Conservation (phyloP, 2,113 vertebrate species). For the Cyanoramphus novaezelandiae region DNA sequence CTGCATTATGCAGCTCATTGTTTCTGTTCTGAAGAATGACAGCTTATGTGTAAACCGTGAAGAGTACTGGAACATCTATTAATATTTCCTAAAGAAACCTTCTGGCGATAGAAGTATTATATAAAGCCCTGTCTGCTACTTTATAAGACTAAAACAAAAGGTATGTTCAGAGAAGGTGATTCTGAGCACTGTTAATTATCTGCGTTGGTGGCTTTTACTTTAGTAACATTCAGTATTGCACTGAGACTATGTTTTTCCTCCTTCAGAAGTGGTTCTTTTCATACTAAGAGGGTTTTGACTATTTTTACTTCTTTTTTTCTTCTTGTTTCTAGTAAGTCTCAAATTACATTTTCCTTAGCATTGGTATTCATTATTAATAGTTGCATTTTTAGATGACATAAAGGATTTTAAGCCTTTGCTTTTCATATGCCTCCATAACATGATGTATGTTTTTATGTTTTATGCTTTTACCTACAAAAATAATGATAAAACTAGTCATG, state of each 20-base stretch:
- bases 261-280: not conserved
- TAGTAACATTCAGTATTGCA: not conserved
- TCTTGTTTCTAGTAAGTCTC: not conserved
- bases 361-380: not conserved
- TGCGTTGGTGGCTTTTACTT: not conserved
- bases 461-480: not conserved
- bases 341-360: not conserved
- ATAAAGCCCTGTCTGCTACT: not conserved
- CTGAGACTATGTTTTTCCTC: not conserved
- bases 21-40: not conserved
- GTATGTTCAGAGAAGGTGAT: not conserved
- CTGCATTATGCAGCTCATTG: not conserved
- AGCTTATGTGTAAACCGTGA: not conserved
- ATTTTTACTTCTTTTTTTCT: not conserved
- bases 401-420: not conserved
- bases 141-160: not conserved
- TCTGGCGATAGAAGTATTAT: not conserved
- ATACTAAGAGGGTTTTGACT: not conserved
- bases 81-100: not conserved
- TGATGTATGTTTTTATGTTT: not conserved
- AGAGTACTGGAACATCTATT: not conserved
- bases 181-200: not conserved
- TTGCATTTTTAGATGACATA: not conserved
- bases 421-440: not conserved
- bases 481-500: not conserved